Evolutionary conservation across 2,888 invertebrate genomes (phyloP).

Genomic region (Scelioninae gen. 2): DNA sequence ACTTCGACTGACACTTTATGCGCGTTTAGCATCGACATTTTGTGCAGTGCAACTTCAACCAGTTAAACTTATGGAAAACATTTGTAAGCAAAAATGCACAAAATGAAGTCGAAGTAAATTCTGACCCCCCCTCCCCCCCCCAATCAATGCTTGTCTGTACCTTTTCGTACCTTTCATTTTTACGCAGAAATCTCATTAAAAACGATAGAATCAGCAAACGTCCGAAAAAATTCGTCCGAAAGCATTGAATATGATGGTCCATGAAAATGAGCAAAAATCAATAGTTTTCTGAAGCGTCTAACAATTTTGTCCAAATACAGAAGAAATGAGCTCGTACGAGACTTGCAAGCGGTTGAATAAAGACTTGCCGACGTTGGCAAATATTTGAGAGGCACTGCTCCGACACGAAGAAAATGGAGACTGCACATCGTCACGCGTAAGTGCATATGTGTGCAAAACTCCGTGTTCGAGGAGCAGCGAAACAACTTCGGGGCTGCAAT

Average conservation of each 20-base stretch:
- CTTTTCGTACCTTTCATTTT: constrained; percentile 43
- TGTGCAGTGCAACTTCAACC: too few relatives aligned
- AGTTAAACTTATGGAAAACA: too few relatives aligned
- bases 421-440: constrained; percentile 42
- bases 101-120: constrained; percentile 27
- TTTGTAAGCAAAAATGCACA: too few relatives aligned
- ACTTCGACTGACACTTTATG: too few relatives aligned
- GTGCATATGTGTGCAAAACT: constrained; percentile 44
- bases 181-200: constrained; percentile 46
- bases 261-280: constrained; percentile 43
- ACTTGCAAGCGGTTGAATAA: constrained; percentile 54
- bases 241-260: constrained; percentile 49
- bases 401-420: constrained; percentile 46
- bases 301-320: constrained; percentile 52
- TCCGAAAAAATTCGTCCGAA: constrained; percentile 27
- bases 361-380: constrained; percentile 56
- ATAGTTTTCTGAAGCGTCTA: constrained; percentile 52
- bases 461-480: constrained; percentile 42
- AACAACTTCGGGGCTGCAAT: constrained; percentile 58
- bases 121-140: constrained; percentile 5
- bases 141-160: constrained; percentile 16
- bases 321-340: constrained; percentile 54
- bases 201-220: constrained; percentile 37
- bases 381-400: constrained; percentile 52
- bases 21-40: too few relatives aligned